A percentile compares a stretch with the other conserved stretches of the same genome.
Conservation (phyloP, 1,140 invertebrate species). For the Pissodes strobi region DNA sequence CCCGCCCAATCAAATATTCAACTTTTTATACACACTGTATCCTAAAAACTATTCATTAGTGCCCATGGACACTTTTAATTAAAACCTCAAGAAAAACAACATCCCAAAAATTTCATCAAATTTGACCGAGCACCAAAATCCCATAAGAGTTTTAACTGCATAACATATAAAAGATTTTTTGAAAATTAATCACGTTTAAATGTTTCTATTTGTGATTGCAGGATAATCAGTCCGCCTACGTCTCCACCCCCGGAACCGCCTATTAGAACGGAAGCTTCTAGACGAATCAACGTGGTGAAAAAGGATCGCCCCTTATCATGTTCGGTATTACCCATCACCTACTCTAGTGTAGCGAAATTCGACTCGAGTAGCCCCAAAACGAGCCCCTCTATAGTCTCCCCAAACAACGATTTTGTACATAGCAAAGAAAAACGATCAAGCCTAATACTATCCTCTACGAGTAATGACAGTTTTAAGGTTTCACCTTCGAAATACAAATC, state of each 20-base stretch:
- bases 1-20: too few relatives aligned
- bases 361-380: conserved; percentile 38
- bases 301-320: conserved; percentile 49
- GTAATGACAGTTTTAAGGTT: conserved; percentile 11
- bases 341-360: conserved; percentile 43
- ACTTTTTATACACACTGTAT: too few relatives aligned
- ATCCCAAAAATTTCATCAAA: too few relatives aligned
- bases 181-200: too few relatives aligned
- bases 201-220: too few relatives aligned
- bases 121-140: too few relatives aligned
- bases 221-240: conserved; percentile 58
- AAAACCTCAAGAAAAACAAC: too few relatives aligned
- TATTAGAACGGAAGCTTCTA: conserved; percentile 50
- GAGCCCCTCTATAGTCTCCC: conserved; percentile 50
- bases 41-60: too few relatives aligned
- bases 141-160: too few relatives aligned
- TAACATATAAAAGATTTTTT: too few relatives aligned
- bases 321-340: conserved; percentile 50
- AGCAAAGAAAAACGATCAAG: conserved; percentile 14
- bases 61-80: too few relatives aligned
- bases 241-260: conserved; percentile 61
- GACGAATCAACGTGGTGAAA: conserved; percentile 47
- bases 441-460: conserved; percentile 12
- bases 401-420: conserved; percentile 43
- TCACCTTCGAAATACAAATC: conserved; percentile 26